Conservation (phyloP, 2,797 vertebrate species). For the Oreonectes daqikongensis region DNA sequence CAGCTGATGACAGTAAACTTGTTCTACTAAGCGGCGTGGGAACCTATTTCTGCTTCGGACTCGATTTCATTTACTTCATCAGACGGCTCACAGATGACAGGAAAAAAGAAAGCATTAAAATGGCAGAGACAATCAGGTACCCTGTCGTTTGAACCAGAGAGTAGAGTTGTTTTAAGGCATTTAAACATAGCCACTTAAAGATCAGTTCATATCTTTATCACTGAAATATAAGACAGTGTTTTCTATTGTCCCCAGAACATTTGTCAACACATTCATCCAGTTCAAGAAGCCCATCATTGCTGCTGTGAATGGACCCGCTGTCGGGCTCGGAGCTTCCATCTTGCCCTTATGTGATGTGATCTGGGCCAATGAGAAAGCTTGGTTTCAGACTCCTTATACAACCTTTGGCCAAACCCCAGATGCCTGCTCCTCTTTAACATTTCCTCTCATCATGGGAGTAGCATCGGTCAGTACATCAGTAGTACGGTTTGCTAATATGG, state of each 20-base stretch:
- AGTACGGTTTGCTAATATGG: background rate
- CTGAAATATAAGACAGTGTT: slow-evolving; percentile 19
- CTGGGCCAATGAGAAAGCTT: slow-evolving; percentile 98
- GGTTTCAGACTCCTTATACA: slow-evolving; percentile 97
- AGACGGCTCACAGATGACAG: slow-evolving; percentile 90
- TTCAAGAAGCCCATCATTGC: slow-evolving; percentile 98
- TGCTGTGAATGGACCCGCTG: slow-evolving; percentile 93
- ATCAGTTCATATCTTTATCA: too few relatives aligned
- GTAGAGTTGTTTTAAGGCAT: background rate
- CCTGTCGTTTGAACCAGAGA: background rate
- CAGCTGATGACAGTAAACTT: slow-evolving; percentile 94
- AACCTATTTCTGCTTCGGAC: slow-evolving; percentile 91
- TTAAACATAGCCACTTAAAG: too few relatives aligned
- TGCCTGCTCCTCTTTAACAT: slow-evolving; percentile 92
- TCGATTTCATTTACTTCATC: slow-evolving; percentile 97
- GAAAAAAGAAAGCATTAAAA: slow-evolving; percentile 95
- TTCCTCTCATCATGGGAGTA: slow-evolving; percentile 94
- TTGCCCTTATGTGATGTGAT: slow-evolving; percentile 96
- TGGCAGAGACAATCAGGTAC: slow-evolving; percentile 96
- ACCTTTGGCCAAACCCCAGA: slow-evolving; percentile 95
- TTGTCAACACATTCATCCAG: slow-evolving; percentile 97
- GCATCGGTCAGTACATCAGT: slow-evolving; percentile 85
- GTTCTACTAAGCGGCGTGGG: slow-evolving; percentile 91
- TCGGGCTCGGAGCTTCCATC: slow-evolving; percentile 93
- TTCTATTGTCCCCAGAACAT: slow-evolving; percentile 79